Conservation (phyloP, 35 echinoderm and acorn worm genomes). For the Anneissia japonica region DNA sequence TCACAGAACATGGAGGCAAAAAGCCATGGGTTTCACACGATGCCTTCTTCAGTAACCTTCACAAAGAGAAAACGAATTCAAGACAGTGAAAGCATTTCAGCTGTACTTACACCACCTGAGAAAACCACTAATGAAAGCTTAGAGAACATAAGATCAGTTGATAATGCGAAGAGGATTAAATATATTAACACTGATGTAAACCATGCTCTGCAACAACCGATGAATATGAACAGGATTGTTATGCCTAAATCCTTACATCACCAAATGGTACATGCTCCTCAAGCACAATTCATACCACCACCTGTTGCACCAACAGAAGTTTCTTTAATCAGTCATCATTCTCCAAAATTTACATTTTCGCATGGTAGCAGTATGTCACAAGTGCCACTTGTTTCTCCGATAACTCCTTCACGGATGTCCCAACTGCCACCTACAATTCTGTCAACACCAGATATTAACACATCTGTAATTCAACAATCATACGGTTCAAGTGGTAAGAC, state of each 20-base stretch:
- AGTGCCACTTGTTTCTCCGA: constrained; percentile 66
- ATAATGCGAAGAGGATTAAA: background rate
- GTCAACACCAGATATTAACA: constrained; percentile 31
- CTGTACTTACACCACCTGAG: background rate
- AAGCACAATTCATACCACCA: background rate
- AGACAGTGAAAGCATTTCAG: background rate
- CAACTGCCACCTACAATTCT: constrained; percentile 84
- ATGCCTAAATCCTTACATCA: background rate
- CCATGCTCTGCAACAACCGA: background rate
- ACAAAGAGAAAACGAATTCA: background rate
- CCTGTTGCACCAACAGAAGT: background rate
- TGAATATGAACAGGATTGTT: background rate
- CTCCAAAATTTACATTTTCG: background rate
- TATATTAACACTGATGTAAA: background rate
- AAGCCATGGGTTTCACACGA: background rate
- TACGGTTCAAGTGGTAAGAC: background rate
- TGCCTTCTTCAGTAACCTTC: background rate
- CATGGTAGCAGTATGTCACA: background rate
- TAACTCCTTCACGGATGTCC: constrained; percentile 77
- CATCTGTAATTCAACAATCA: constrained; percentile 7
- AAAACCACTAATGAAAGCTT: background rate
- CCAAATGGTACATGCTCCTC: background rate
- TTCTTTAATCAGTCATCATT: background rate
- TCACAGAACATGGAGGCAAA: background rate
- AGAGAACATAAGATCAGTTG: too few species aligned